These are phyloP conservation scores for Frankliniella fusca DNA, from an alignment of 2,888 invertebrate species.

Conservation along the genomic window DNA sequence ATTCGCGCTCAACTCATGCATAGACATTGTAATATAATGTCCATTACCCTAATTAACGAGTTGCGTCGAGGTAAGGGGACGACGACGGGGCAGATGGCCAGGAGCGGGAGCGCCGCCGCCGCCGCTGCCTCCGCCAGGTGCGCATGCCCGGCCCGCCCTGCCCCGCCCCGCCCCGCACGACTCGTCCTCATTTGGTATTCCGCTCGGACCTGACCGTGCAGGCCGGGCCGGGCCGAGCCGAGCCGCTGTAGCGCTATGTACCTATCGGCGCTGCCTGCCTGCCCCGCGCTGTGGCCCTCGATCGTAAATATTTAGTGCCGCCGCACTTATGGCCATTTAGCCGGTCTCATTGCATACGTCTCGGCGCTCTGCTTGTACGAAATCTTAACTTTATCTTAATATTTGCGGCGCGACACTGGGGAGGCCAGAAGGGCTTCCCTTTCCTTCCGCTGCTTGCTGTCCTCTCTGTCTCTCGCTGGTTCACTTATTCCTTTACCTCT, in stretches of 20 bases:
- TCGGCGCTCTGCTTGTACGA: too few relatives aligned
- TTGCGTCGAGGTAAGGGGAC: not conserved
- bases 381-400: too few relatives aligned
- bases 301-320: not conserved
- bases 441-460: too few relatives aligned
- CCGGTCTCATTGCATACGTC: too few relatives aligned
- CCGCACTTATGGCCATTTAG: not conserved
- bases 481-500: too few relatives aligned
- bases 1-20: not conserved
- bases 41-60: not conserved
- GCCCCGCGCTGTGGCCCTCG: not conserved
- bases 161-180: not conserved
- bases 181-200: not conserved
- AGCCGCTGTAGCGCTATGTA: too few relatives aligned
- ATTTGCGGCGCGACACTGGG: too few relatives aligned
- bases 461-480: too few relatives aligned
- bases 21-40: constrained; percentile 1
- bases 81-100: not conserved
- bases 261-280: not conserved
- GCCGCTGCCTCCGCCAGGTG: not conserved
- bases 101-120: too few relatives aligned
- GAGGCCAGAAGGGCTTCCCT: too few relatives aligned
- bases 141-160: not conserved
- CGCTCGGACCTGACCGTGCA: too few relatives aligned
- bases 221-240: too few relatives aligned